phyloP scores from a whole-genome alignment of 2,113 vertebrate species.

The Bucco capensis region DNA sequence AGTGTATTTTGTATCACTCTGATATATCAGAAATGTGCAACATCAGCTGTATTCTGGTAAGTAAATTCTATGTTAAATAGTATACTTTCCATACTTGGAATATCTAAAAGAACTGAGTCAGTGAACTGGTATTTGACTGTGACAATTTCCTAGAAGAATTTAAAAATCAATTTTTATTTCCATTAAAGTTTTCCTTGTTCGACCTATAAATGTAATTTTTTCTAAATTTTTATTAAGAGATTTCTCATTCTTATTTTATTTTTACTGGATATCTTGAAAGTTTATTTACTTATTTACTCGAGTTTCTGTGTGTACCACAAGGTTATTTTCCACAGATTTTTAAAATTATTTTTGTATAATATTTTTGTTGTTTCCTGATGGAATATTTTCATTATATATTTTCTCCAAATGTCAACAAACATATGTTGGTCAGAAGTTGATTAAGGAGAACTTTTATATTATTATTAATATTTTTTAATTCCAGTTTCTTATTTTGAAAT shows the following conservation, averaged over 20 bases:
- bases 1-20: not conserved
- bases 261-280: not conserved
- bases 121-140: not conserved
- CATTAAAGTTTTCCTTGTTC: not conserved
- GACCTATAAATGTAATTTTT: not conserved
- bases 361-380: not conserved
- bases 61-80: not conserved
- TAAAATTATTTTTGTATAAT: not conserved
- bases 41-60: not conserved
- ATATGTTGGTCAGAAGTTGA: not conserved
- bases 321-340: not conserved
- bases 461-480: not conserved
- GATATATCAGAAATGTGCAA: not conserved
- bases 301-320: not conserved
- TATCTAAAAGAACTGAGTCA: not conserved
- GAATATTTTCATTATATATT: not conserved
- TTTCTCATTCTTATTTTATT: not conserved
- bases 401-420: not conserved
- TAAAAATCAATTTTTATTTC: not conserved
- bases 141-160: not conserved
- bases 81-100: rapidly evolving
- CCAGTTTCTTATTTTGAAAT: not conserved
- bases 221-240: not conserved
- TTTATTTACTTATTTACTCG: not conserved
- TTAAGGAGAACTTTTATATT: not conserved